phyloP scores from a whole-genome alignment of 2,888 invertebrate genomes.

The Phorcus lineatus region DNA sequence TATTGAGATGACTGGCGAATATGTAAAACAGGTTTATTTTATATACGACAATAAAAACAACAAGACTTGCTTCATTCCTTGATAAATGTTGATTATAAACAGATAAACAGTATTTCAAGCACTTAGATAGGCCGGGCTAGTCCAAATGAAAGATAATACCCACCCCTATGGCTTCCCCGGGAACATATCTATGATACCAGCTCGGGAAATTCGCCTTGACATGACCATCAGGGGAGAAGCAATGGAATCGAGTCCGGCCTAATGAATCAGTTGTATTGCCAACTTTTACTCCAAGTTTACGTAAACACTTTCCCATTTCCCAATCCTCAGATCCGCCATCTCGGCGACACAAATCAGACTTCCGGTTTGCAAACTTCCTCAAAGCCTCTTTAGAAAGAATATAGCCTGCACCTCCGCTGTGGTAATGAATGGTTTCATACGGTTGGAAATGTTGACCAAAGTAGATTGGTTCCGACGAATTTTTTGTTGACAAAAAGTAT shows the following conservation, averaged over 20 bases:
- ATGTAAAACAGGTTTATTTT: too few relatives aligned
- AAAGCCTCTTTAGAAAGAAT: constrained; percentile 89
- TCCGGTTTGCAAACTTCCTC: constrained; percentile 81
- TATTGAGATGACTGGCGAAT: too few relatives aligned
- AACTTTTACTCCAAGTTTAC: constrained; percentile 63
- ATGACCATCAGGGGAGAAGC: constrained; percentile 67
- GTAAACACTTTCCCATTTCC: constrained; percentile 69
- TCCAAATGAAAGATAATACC: too few relatives aligned
- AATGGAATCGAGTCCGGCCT: constrained; percentile 69
- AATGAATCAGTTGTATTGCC: constrained; percentile 65
- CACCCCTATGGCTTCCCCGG: constrained; percentile 67
- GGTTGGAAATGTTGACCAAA: constrained; percentile 79
- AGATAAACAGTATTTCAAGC: background rate
- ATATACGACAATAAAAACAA: too few relatives aligned
- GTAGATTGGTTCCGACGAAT: constrained; percentile 83
- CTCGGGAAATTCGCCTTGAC: constrained; percentile 65
- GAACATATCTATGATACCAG: constrained; percentile 70
- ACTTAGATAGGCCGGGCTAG: too few relatives aligned
- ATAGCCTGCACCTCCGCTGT: constrained; percentile 83
- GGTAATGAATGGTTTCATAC: constrained; percentile 73
- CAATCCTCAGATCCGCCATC: constrained; percentile 70
- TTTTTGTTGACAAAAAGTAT: constrained; percentile 81
- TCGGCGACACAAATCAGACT: constrained; percentile 46
- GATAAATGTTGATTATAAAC: too few relatives aligned
- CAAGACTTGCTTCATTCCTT: too few relatives aligned